Evolutionary conservation across 2,113 vertebrate species (phyloP).

Genomic region (Orycteropus afer): DNA sequence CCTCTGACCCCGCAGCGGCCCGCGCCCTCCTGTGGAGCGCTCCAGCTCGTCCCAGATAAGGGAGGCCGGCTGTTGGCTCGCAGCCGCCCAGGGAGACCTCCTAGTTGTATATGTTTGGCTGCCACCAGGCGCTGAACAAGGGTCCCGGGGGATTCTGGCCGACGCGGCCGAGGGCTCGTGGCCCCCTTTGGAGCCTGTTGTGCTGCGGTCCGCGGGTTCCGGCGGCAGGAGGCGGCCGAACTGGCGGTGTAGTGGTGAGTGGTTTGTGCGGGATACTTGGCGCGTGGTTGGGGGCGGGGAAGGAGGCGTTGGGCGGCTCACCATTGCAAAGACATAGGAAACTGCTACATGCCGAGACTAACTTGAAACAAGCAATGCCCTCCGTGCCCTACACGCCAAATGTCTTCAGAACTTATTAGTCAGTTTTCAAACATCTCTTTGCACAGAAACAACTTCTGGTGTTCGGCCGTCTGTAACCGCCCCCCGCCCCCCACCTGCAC

Average conservation of each 20-base stretch:
- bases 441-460: background rate
- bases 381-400: too few relatives aligned
- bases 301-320: background rate
- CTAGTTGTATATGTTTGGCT: background rate
- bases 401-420: background rate
- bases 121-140: background rate
- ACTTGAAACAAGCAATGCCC: background rate
- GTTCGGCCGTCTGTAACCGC: background rate
- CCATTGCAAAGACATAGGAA: background rate
- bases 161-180: background rate
- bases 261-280: background rate
- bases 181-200: background rate
- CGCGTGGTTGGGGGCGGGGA: background rate
- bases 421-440: background rate
- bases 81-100: background rate
- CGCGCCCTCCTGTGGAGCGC: background rate
- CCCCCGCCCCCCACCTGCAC: background rate
- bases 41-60: constrained; percentile 55
- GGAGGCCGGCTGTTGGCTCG: background rate
- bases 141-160: background rate
- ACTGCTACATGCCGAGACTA: background rate
- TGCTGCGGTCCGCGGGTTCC: background rate
- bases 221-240: background rate
- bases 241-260: constrained; percentile 56
- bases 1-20: background rate